Evolutionary conservation across 2,797 vertebrate genomes (phyloP), one percentile per base, ranked within the genome.

Genomic region (Glyptemys insculpta): DNA sequence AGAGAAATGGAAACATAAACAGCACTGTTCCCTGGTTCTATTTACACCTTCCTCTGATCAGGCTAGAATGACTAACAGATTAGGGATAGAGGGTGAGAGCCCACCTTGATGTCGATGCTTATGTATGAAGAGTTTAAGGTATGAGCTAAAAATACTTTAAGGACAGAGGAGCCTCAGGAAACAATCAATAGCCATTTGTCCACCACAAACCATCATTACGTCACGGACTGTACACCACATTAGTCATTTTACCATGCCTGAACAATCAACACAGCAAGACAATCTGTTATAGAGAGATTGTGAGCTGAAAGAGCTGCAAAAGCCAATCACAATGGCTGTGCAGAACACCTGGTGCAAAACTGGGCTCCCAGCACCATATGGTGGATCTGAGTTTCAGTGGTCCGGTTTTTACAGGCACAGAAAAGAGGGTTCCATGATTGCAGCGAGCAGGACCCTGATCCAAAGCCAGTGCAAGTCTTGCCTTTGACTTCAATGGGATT

Each of bases 131-230:
- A 89, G 29, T 41, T 62, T 91, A 34, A 23, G 44, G 65, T 57
- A 74, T 83, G 93, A 53, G 23, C 3, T 47, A 95, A 94, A 93
- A 80, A 62, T 59, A 85, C 34, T 88, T 90, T 47, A 85, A 93
- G 90, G 57, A 7, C n/a, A 85, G 68, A 93, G 81, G 87, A 96
- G 90, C 92, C 87, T 85, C 86, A 80, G 91, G 89, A 94, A 94
- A 91, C 96, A 95, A 84, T 4, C 0, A 94, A 72, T 54, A 94
- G 49, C 41, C 47, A 37, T 79, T 83, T 93, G 82, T 54, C 37
- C 86, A 89, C 85, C 87, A 47, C 88, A 91, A 79, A 37, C 56
- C 0, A 2, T 79, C 0, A 2, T 80, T 86, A 54, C 31, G 83
- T 91, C 91, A 91, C 79, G 92, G 76, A 34, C 52, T 2, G 12